Conservation (phyloP, 2,888 invertebrate species). For the Drosophila prostipennis region DNA sequence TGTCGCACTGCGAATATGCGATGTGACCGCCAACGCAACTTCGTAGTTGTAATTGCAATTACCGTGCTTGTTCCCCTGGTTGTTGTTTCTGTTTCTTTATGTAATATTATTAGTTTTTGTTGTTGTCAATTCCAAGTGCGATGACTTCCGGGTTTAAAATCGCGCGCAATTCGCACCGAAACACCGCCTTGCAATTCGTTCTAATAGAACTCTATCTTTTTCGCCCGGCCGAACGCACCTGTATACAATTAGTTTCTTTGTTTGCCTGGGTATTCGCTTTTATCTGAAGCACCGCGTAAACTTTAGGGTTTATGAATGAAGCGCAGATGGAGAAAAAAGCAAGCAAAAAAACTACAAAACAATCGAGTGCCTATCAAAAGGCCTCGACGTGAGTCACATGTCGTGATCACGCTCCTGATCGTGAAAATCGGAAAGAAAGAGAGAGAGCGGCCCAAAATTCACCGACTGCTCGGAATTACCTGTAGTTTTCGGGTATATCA, state of each 20-base stretch:
- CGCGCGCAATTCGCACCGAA: constrained; percentile 51
- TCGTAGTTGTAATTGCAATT: constrained; percentile 37
- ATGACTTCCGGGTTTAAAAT: constrained; percentile 66
- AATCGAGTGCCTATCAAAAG: constrained; percentile 39
- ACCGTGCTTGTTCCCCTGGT: constrained; percentile 20
- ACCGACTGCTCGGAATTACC: constrained; percentile 3
- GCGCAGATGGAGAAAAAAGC: constrained; percentile 16
- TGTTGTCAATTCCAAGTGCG: constrained; percentile 50
- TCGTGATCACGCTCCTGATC: constrained; percentile 28
- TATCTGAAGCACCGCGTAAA: constrained; percentile 50
- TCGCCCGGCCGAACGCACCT: constrained; percentile 25
- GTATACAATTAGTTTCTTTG: constrained; percentile 33
- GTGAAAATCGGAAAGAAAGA: constrained; percentile 14
- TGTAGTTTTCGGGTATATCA: not conserved
- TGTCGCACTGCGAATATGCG: constrained; percentile 35
- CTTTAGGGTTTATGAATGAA: constrained; percentile 65
- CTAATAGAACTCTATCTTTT: constrained; percentile 6
- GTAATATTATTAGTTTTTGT: constrained; percentile 25
- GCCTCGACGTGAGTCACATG: constrained; percentile 41
- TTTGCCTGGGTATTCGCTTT: constrained; percentile 41
- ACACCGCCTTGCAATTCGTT: constrained; percentile 1
- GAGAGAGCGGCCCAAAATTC: constrained; percentile 13
- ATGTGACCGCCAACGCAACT: constrained; percentile 61
- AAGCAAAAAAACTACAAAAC: constrained; percentile 30
- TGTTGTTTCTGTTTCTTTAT: constrained; percentile 19